Base-by-base conservation (phyloP, 2,797 vertebrate species). In the Danio choprae region DNA sequence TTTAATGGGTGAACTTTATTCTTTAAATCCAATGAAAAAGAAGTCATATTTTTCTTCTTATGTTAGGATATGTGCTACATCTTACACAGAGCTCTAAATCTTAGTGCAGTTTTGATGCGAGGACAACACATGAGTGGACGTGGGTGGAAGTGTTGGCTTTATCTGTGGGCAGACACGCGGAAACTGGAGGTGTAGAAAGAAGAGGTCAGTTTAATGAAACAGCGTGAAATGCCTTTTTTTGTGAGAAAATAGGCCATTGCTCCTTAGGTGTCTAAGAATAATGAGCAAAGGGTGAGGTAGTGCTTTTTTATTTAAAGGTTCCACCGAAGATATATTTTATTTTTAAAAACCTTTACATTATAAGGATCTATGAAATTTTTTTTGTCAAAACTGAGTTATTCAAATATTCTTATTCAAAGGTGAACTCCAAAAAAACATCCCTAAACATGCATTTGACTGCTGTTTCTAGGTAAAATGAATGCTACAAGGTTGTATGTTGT, bases 111-210 rank as follows among this genome's bases (percentile, higher is more conserved):
- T 13, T 38, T 38, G 12, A 40, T 65, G 40, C 41, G 4, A 20
- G 40, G n/a, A 44, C 63, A 43, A 43, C 60, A 43, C 40, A 43
- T 41, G n/a, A 65, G n/a, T 12, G 63, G 40, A 20, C 5, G 63
- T 65, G 41, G 63, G 63, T 43, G 63, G 63, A 63, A 63, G 36
- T 2, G 38, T 18, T 43, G 5, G n/a, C 63, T 11, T 40, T 22
- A 7, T 65, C 63, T 12, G 63, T 65, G 63, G 63, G 63, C 63
- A 65, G 63, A 65, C 13, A 41, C 0, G 6, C n/a, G 11, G 63
- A 65, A 22, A 44, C 44, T 1, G 41, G 64, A 48, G 64, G 44
- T 50, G 64, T 68, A 29, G 13, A 68, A 67, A 68, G 64, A 68
- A 13, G 44, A 68, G 44, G 44, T 68, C 65, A 50, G 18, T 48